A percentile compares a stretch with the other conserved stretches of the same genome.
Conservation (phyloP, 2,888 invertebrate species). For the Eupeodes latifasciatus region DNA sequence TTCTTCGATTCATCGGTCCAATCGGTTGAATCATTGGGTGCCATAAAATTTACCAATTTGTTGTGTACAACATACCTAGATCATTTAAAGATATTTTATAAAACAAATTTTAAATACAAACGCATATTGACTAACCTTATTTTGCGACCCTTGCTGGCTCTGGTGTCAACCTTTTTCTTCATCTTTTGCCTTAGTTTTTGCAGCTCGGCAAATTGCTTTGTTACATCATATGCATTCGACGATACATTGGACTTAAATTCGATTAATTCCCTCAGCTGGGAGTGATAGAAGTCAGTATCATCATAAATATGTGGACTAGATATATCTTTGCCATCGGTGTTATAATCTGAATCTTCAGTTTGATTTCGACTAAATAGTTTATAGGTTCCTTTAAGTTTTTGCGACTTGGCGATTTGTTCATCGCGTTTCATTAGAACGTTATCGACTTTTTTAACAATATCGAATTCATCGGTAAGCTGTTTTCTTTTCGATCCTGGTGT, state of each 20-base stretch:
- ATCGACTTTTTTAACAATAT: constrained; percentile 90
- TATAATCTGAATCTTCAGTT: constrained; percentile 79
- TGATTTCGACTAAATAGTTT: constrained; percentile 85
- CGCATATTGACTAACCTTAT: constrained; percentile 85
- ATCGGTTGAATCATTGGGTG: constrained; percentile 88
- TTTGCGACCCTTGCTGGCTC: constrained; percentile 97
- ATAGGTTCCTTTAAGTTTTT: constrained; percentile 90
- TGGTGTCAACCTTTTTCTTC: constrained; percentile 96
- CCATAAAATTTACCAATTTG: constrained; percentile 96
- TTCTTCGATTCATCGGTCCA: constrained; percentile 92
- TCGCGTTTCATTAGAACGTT: constrained; percentile 91
- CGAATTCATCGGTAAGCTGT: constrained; percentile 85
- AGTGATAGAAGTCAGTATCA: constrained; percentile 98
- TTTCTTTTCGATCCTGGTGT: constrained; percentile 86
- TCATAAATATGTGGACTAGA: constrained; percentile 95
- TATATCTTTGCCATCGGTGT: constrained; percentile 85
- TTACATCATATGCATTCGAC: constrained; percentile 93
- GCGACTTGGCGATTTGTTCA: constrained; percentile 91
- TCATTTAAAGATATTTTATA: neutral
- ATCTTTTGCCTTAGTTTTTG: constrained; percentile 96
- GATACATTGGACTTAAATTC: constrained; percentile 94
- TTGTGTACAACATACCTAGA: constrained; percentile 90
- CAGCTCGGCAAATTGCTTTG: constrained; percentile 95
- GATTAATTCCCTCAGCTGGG: constrained; percentile 94
- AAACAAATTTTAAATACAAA: neutral